phyloP scores from a whole-genome alignment of 1,140 invertebrate species.

The Bombus terrestris region DNA sequence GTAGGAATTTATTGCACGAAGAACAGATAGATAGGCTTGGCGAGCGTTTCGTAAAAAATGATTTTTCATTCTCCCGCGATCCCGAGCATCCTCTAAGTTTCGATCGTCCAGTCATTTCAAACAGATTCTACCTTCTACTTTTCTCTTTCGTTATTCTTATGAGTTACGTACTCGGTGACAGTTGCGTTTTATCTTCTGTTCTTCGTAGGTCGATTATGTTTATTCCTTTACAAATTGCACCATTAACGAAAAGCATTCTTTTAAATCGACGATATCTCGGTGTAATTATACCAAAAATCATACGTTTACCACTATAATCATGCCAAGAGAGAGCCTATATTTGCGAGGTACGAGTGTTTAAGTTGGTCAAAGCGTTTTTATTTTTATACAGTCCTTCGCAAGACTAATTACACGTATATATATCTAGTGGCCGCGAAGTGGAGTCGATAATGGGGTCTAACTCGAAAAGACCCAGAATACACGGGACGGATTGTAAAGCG shows the following conservation, averaged over 20 bases:
- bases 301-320: no score
- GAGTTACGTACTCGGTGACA: no score
- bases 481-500: neutral
- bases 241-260: no score
- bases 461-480: slow-evolving; percentile 21
- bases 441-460: slow-evolving; percentile 17
- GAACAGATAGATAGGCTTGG: neutral
- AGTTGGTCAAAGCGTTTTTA: neutral
- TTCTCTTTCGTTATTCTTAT: neutral
- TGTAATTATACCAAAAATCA: no score
- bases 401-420: slow-evolving; percentile 48
- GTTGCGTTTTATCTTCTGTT: no score
- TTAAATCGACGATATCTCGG: no score
- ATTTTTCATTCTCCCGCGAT: no score
- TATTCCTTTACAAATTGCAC: no score
- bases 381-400: slow-evolving; percentile 4
- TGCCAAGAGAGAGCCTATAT: neutral
- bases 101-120: neutral
- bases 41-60: neutral
- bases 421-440: slow-evolving; percentile 11
- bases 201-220: no score
- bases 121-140: neutral
- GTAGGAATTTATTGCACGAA: neutral
- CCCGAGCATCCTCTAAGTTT: no score
- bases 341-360: neutral